These are phyloP conservation scores for Drosophila kurseongensis DNA, from an alignment of 1,140 invertebrate species.

Conservation along the genomic window DNA sequence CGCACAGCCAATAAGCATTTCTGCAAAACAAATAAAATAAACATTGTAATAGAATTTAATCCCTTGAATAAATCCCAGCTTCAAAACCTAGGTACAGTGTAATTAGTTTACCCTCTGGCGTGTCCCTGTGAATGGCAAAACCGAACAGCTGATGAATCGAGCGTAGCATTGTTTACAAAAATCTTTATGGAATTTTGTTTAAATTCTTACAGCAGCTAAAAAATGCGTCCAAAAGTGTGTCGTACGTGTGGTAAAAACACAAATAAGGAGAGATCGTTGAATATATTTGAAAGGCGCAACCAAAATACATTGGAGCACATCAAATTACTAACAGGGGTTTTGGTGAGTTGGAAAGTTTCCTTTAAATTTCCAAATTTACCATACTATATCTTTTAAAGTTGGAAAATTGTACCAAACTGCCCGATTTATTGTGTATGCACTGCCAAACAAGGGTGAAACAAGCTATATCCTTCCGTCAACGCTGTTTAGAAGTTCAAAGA, in stretches of 20 bases:
- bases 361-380: background rate
- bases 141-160: conserved; percentile 15
- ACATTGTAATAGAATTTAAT: conserved; percentile 28
- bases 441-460: conserved; percentile 41
- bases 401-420: conserved; percentile 32
- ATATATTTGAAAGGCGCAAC: conserved; percentile 43
- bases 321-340: conserved; percentile 46
- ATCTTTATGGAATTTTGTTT: background rate
- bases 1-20: conserved; percentile 35
- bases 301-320: conserved; percentile 41
- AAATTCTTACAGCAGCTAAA: background rate
- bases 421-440: conserved; percentile 42
- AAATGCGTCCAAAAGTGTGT: conserved; percentile 49
- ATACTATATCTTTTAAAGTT: conserved; percentile 18
- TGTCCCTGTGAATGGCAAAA: conserved; percentile 12
- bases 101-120: background rate
- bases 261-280: conserved; percentile 21
- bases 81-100: conserved; percentile 15
- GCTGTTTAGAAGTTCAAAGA: conserved; percentile 36
- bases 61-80: conserved; percentile 33
- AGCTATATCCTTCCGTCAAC: conserved; percentile 46
- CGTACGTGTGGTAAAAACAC: conserved; percentile 38
- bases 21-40: conserved; percentile 2
- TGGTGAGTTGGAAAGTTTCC: conserved; percentile 19
- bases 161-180: conserved; percentile 10